phyloP scores from a whole-genome alignment of 2,113 vertebrate species.

The Hymenochirus boettgeri region DNA sequence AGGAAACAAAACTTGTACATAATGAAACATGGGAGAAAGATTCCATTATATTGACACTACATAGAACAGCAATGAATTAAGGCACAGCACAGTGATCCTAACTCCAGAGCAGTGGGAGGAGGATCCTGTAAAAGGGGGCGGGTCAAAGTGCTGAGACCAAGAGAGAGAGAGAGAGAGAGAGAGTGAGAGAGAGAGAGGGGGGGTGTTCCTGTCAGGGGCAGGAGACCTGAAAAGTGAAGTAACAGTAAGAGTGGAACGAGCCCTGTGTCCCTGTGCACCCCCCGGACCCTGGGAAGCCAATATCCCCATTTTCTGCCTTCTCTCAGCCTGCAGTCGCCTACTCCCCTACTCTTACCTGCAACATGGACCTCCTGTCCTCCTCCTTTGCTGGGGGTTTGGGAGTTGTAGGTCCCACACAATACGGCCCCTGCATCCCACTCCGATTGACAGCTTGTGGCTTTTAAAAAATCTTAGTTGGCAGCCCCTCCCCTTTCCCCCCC shows the following conservation, averaged over 20 bases:
- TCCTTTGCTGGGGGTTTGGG: constrained; percentile 5
- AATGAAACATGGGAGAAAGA: background rate
- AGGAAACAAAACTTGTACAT: too few relatives aligned
- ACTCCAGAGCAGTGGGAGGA: background rate
- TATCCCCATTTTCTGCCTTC: background rate
- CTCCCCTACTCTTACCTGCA: constrained; percentile 24
- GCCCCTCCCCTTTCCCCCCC: constrained; percentile 15
- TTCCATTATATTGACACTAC: background rate
- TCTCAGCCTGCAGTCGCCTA: background rate
- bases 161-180: background rate
- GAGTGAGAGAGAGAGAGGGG: background rate
- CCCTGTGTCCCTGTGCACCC: constrained; percentile 37
- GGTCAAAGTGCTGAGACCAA: background rate
- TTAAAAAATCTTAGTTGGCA: constrained; percentile 3
- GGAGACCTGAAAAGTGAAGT: constrained; percentile 1
- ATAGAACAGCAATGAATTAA: too few relatives aligned
- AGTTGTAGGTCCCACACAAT: too few relatives aligned
- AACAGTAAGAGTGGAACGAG: background rate
- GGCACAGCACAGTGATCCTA: background rate
- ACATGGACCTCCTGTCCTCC: background rate
- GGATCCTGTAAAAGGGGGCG: background rate
- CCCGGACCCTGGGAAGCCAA: constrained; percentile 15
- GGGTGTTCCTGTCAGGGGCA: background rate
- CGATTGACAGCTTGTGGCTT: constrained; percentile 21
- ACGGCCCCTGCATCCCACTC: constrained; percentile 20